phyloP scores from a whole-genome alignment of 2,113 vertebrate genomes.

The Puntigrus tetrazona region DNA sequence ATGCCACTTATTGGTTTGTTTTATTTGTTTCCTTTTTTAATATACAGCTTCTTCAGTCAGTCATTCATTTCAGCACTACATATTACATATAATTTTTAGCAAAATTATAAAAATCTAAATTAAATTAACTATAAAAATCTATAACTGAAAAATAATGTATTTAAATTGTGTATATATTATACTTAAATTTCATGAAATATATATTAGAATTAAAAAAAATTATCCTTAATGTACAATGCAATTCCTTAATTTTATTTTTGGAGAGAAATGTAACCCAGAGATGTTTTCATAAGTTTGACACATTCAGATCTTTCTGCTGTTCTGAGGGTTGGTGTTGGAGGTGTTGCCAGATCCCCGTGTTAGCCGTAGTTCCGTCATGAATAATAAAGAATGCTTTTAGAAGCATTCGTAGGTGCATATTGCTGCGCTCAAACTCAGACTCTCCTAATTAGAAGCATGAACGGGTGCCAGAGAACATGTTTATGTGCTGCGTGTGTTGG shows the following conservation, averaged over 20 bases:
- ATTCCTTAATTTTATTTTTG: not conserved
- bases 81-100: too few relatives aligned
- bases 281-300: not conserved
- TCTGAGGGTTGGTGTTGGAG: slow-evolving; percentile 57
- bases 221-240: not conserved
- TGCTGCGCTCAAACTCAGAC: slow-evolving; percentile 69
- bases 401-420: slow-evolving; percentile 72
- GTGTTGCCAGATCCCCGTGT: slow-evolving; percentile 67
- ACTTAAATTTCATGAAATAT: too few relatives aligned
- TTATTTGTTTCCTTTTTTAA: too few relatives aligned
- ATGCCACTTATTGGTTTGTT: too few relatives aligned
- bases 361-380: slow-evolving; percentile 67
- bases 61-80: too few relatives aligned
- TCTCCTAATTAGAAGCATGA: slow-evolving; percentile 76
- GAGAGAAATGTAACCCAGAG: not conserved
- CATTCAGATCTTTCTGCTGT: not conserved
- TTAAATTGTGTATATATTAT: too few relatives aligned
- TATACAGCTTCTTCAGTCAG: too few relatives aligned
- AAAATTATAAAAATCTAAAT: too few relatives aligned
- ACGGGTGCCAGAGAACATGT: slow-evolving; percentile 78
- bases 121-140: too few relatives aligned
- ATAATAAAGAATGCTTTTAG: slow-evolving; percentile 78
- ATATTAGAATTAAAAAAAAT: too few relatives aligned
- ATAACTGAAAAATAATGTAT: too few relatives aligned
- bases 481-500: slow-evolving; percentile 73